Conservation (phyloP, 2,888 invertebrate genomes). For the Melanophora roralis region DNA sequence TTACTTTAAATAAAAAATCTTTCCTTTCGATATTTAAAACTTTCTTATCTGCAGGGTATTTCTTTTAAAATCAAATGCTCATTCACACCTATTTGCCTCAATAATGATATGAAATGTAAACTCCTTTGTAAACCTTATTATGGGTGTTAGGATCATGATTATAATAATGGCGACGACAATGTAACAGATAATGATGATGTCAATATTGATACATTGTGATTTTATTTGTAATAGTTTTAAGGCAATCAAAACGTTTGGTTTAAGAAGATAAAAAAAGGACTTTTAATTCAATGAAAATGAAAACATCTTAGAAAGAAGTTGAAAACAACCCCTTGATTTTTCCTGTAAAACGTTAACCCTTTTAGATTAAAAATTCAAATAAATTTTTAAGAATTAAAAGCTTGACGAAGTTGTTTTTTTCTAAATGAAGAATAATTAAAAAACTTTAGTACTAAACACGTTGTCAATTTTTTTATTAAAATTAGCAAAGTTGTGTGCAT, state of each 20-base stretch:
- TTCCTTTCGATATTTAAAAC: too few species aligned
- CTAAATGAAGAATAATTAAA: too few species aligned
- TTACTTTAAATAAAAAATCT: too few species aligned
- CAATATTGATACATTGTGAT: slow-evolving; percentile 28
- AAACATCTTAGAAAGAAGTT: too few species aligned
- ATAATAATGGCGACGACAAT: slow-evolving; percentile 32
- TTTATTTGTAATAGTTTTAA: slow-evolving; percentile 22
- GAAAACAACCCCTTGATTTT: too few species aligned
- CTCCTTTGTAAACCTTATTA: slow-evolving; percentile 7
- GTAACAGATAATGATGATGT: slow-evolving; percentile 21
- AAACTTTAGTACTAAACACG: too few species aligned
- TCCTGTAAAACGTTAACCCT: too few species aligned
- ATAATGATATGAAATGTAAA: slow-evolving; percentile 13
- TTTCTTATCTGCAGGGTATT: background rate
- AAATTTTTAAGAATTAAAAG: too few species aligned
- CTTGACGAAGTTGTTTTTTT: too few species aligned
- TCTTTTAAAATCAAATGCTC: slow-evolving; percentile 3
- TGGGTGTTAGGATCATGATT: slow-evolving; percentile 20
- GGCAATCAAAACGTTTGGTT: background rate
- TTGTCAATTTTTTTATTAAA: too few species aligned
- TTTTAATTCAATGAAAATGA: background rate
- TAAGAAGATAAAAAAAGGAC: background rate
- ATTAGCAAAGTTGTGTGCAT: too few species aligned
- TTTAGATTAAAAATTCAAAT: too few species aligned
- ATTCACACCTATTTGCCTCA: background rate